phyloP scores from a whole-genome alignment of 2,113 vertebrate species.

The Heterocephalus glaber region DNA sequence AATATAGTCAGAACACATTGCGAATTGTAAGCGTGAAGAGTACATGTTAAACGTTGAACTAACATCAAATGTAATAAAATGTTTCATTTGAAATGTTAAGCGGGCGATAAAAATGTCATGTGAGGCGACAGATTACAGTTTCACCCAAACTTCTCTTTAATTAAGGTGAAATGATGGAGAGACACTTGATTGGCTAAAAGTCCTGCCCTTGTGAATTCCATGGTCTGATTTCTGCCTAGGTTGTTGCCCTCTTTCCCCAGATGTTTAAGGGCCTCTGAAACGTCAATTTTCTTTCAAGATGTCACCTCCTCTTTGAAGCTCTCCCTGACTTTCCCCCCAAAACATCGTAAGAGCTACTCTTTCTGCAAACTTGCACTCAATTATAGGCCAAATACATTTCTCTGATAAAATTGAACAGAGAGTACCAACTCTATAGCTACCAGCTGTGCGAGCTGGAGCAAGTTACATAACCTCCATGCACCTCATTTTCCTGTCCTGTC shows the following conservation, averaged over 20 bases:
- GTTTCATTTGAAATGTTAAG: conserved; percentile 84
- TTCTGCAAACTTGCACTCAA: not conserved
- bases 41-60: conserved; percentile 84
- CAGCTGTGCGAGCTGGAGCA: not conserved
- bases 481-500: not conserved
- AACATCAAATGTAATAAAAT: conserved; percentile 85
- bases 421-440: not conserved
- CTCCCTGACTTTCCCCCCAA: not conserved
- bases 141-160: conserved; percentile 70
- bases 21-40: conserved; percentile 81
- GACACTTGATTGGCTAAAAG: conserved; percentile 58
- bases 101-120: conserved; percentile 84
- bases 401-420: not conserved
- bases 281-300: not conserved
- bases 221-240: not conserved
- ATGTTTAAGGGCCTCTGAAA: not conserved
- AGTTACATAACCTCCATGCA: not conserved
- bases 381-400: not conserved
- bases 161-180: conserved; percentile 67
- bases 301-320: not conserved
- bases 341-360: not conserved
- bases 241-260: not conserved
- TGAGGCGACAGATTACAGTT: conserved; percentile 73
- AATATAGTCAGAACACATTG: conserved; percentile 81
- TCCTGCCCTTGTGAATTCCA: not conserved